Evolutionary conservation across 2,888 invertebrate genomes (phyloP), one percentile per base, ranked within the genome.

Genomic region (Acleris laterana): DNA sequence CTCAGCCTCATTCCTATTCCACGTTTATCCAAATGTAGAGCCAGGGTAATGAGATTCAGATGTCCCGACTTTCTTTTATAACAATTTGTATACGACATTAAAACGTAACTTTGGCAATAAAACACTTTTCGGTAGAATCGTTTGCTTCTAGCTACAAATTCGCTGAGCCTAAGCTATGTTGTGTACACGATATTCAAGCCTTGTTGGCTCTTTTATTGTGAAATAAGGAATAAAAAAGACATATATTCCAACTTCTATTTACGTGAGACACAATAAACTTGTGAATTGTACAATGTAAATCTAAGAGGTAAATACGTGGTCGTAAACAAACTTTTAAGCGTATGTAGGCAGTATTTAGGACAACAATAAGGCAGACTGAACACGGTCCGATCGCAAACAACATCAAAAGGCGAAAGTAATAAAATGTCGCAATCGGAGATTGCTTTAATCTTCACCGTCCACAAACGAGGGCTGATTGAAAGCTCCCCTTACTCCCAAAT

Each of bases 331-430:
- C 42, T 65, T 56, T 55, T 20, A 17, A 20, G 50, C 49, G 57
- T 42, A 60, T 38, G 32, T 38, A 58, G 65, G 53, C 63, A 62
- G 69, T 68, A 69, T 75, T 77, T 71, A 72, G 69, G 74, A 74
- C 72, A 72, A 77, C 74, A 76, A 76, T 78, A 46, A 63, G 44
- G 46, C 25, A 77, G 75, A 68, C 74, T 76, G 75, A 76, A 83
- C 79, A 84, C 82, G 81, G 78, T 77, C 65, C 77, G 80, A 88
- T 87, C 87, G 81, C 84, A 87, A 83, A 79, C 75, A 79, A 90
- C 90, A 90, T 91, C 92, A 92, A 92, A 90, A 88, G 88, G 81
- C 80, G 79, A 81, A 89, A 87, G 84, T 90, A 92, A 91, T 91
- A 91, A 90, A 86, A 89, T 87, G 89, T 84, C 87, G 87, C 87